These are phyloP conservation scores for Merluccius polli DNA, from an alignment of 2,797 vertebrate genomes.

Conservation along the genomic window DNA sequence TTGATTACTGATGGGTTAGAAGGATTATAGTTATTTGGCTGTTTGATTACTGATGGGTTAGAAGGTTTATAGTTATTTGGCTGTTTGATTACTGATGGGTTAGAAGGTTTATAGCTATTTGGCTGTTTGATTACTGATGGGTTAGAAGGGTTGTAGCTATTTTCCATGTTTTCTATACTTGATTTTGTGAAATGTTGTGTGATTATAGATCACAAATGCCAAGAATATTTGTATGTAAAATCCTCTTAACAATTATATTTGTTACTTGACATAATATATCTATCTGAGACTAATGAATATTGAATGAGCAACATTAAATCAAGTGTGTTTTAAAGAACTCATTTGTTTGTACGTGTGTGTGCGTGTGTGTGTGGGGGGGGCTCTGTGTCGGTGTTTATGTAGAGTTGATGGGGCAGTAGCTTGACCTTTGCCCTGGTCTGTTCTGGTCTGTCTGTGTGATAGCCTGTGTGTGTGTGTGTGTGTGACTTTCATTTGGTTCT, in stretches of 20 bases:
- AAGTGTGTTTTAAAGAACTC: background rate
- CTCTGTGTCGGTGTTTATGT: background rate
- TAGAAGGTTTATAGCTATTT: background rate
- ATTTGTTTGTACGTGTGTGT: background rate
- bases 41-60: background rate
- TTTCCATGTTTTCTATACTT: background rate
- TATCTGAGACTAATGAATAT: background rate
- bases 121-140: background rate
- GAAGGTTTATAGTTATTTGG: background rate
- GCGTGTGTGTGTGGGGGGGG: background rate
- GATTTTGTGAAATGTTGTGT: background rate
- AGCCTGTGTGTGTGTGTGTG: conserved; percentile 4
- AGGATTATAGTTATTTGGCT: background rate
- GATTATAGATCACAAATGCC: background rate
- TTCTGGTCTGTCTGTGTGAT: background rate
- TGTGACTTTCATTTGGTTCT: conserved; percentile 11
- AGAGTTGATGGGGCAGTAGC: background rate
- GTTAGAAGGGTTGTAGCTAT: background rate
- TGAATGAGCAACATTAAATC: conserved; percentile 1
- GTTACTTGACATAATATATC: conserved; percentile 6
- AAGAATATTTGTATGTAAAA: background rate
- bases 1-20: background rate
- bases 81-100: background rate
- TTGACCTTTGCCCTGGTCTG: background rate
- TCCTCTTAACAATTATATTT: background rate